Percentiles rank a stretch among this genome's conserved stretches.
phyloP scores from a whole-genome alignment of 2,113 vertebrate genomes.

The Tringa solitaria region DNA sequence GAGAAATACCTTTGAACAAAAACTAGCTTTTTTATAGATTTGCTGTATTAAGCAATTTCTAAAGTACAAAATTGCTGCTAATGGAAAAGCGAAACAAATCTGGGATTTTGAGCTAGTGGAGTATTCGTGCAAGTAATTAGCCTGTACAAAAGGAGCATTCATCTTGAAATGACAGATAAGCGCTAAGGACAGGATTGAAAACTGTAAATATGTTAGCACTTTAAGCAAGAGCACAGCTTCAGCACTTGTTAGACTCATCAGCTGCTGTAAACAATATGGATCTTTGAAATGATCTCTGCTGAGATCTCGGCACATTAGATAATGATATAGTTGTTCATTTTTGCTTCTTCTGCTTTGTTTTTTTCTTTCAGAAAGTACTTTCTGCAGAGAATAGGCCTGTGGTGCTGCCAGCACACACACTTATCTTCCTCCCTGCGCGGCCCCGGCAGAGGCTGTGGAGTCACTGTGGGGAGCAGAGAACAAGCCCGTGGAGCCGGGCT shows the following conservation, averaged over 20 bases:
- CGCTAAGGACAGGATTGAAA: slow-evolving; percentile 4
- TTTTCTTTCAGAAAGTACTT: neutral
- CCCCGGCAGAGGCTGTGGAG: neutral
- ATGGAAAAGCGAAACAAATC: slow-evolving; percentile 61
- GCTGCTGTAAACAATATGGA: slow-evolving; percentile 66
- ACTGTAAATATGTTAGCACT: slow-evolving; percentile 48
- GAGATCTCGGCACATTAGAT: slow-evolving; percentile 40
- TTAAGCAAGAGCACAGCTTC: slow-evolving; percentile 10
- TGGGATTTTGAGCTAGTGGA: slow-evolving; percentile 59
- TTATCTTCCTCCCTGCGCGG: neutral
- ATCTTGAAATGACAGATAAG: slow-evolving; percentile 56
- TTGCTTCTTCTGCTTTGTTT: neutral
- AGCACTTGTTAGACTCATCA: slow-evolving; percentile 64
- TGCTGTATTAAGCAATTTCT: slow-evolving; percentile 57
- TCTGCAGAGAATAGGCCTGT: neutral
- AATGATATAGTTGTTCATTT: slow-evolving; percentile 60
- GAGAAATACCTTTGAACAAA: slow-evolving; percentile 61
- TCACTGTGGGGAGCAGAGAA: neutral
- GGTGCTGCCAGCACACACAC: slow-evolving; percentile 5
- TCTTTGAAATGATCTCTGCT: slow-evolving; percentile 59
- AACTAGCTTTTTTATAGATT: neutral
- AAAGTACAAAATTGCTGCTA: slow-evolving; percentile 54
- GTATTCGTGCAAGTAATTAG: slow-evolving; percentile 68
- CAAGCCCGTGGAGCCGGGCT: neutral
- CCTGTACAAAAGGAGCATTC: slow-evolving; percentile 62